A percentile compares a stretch with the other conserved stretches of the same genome.
These are phyloP conservation scores for Actinemys pallida DNA, from an alignment of 2,113 vertebrate species.

Conservation along the genomic window DNA sequence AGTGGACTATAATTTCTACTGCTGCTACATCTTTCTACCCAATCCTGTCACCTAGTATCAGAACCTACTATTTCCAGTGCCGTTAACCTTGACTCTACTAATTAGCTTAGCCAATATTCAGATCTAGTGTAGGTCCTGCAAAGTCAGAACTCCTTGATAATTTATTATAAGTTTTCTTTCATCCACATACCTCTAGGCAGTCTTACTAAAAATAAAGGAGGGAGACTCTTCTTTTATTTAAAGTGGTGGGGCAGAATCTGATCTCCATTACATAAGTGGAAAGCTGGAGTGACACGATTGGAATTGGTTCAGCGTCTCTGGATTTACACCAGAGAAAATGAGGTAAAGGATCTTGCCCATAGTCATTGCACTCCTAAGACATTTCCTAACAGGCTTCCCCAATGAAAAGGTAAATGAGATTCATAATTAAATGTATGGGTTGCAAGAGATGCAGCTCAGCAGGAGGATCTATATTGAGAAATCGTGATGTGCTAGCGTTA, in stretches of 20 bases:
- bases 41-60: too few relatives aligned
- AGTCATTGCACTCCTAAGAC: conserved; percentile 16
- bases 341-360: neutral
- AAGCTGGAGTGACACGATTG: neutral
- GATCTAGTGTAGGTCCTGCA: neutral
- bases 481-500: neutral
- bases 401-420: conserved; percentile 29
- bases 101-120: neutral
- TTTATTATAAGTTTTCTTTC: neutral
- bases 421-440: neutral
- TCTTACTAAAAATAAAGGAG: neutral
- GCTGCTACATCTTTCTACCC: neutral
- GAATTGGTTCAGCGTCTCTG: neutral
- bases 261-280: neutral
- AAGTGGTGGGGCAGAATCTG: neutral
- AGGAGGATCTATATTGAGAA: neutral
- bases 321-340: conserved; percentile 18
- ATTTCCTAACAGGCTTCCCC: conserved; percentile 4
- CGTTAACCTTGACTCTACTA: neutral
- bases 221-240: neutral
- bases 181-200: neutral
- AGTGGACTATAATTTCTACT: neutral
- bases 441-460: neutral
- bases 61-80: neutral
- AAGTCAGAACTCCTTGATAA: neutral